Base-by-base conservation (phyloP, 2,888 invertebrate species). In the Neoitamus cyanurus region DNA sequence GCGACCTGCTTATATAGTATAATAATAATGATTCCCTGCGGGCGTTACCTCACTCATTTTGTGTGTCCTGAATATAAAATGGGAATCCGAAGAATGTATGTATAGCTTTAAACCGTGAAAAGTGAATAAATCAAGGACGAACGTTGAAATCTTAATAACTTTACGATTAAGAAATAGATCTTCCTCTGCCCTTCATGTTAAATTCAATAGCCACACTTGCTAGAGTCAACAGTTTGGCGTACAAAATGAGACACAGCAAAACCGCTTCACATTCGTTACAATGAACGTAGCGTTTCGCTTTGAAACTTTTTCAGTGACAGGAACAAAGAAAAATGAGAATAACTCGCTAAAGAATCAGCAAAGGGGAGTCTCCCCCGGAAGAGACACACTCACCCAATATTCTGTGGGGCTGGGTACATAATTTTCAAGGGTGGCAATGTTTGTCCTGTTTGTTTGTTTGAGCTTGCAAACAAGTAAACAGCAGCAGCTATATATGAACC, bases 381-480 rank as follows among this genome's bases (percentile, higher is more conserved):
- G 68, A 80, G 80, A 68, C 69, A 69, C 69, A 69, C 68, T 58
- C 9, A 25, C 9, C 82, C 58, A 80, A 36, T 37, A 36, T 20
- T 69, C 82, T 36, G 37, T 9, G 9, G 37, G n/a, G 15, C 25
- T 82, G 34, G 69, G 37, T 69, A 69, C 69, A 69, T 82, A 82
- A 82, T 82, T 82, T 82, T 82, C 37, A 36, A 69, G 82, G 82
- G 69, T 82, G 82, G 82, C 82, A 82, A 82, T 82, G 28, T 82
- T 82, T 82, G 82, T 69, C 82, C 68, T 84, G 85, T 83, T 83
- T 84, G 85, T 86, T 85, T 85, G 83, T 83, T 86, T 85, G 83
- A 85, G 84, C 86, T 86, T 82, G 70, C 86, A 86, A 84, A 86
- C 84, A 86, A 86, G 86, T 82, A 86, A 86, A 86, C 84, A 86